These are phyloP conservation scores for Ctenomys sociabilis DNA, from an alignment of 2,113 vertebrate species.

Conservation along the genomic window DNA sequence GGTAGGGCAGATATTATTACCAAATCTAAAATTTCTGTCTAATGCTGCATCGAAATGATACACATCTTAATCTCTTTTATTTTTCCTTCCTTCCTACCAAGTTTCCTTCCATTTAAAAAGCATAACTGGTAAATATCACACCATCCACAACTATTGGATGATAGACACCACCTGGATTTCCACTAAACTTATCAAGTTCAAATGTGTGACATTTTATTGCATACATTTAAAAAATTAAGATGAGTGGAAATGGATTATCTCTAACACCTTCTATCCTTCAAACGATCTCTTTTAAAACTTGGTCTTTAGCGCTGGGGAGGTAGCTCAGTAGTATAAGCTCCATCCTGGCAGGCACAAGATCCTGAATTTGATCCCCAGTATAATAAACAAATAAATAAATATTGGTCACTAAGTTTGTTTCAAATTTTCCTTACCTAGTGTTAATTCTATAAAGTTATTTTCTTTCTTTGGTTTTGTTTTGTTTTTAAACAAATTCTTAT, in stretches of 20 bases:
- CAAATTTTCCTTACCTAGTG: conserved; percentile 40
- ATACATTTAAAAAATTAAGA: conserved; percentile 81
- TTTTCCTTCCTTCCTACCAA: not conserved
- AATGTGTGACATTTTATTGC: conserved; percentile 77
- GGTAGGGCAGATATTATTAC: not conserved
- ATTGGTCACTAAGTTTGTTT: conserved; percentile 66
- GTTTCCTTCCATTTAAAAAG: conserved; percentile 67
- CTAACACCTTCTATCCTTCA: conserved; percentile 75
- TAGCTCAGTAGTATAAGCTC: too few relatives aligned
- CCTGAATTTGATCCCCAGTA: too few relatives aligned
- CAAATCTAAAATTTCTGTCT: conserved; percentile 28
- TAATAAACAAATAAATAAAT: not conserved
- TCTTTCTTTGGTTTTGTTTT: not conserved
- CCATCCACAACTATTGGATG: conserved; percentile 67
- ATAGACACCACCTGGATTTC: conserved; percentile 77
- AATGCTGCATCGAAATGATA: not conserved
- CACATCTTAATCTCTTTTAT: not conserved
- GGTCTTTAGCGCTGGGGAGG: not conserved
- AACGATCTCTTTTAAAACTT: conserved; percentile 65
- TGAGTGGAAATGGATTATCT: conserved; percentile 78
- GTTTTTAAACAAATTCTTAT: not conserved
- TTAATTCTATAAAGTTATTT: conserved; percentile 18
- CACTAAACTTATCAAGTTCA: conserved; percentile 82
- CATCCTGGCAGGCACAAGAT: too few relatives aligned
- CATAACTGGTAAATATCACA: conserved; percentile 75